Percentiles rank a stretch among this genome's conserved stretches.
These are phyloP conservation scores for Drosophila buzzatii DNA, from an alignment of 2,888 invertebrate genomes.

Conservation along the genomic window DNA sequence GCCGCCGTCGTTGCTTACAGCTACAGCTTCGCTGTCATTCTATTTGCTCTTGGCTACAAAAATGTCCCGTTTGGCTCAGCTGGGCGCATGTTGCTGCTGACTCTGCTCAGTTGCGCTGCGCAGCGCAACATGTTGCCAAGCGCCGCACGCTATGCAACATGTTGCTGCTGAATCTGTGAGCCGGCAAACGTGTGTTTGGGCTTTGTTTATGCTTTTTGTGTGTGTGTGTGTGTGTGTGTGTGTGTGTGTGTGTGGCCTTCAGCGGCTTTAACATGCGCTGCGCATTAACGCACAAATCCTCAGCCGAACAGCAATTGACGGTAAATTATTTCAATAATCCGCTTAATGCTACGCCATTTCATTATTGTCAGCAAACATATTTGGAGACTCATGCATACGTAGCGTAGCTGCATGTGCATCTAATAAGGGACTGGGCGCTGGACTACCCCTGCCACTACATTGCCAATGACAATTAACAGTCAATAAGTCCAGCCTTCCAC, in stretches of 20 bases:
- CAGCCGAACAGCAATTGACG: conserved; percentile 27
- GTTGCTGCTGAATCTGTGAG: conserved; percentile 56
- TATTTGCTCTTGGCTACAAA: conserved; percentile 15
- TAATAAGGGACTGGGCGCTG: conserved; percentile 2
- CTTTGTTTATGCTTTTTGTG: conserved; percentile 15
- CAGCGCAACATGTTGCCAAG: conserved; percentile 61
- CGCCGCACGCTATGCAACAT: conserved; percentile 12
- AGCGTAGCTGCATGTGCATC: background rate
- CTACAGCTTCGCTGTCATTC: conserved; percentile 15
- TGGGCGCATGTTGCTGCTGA: conserved; percentile 29
- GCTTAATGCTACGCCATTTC: conserved; percentile 44
- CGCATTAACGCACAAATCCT: conserved; percentile 22
- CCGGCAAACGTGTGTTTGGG: conserved; percentile 15
- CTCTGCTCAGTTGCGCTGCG: conserved; percentile 24
- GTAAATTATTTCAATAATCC: conserved; percentile 48
- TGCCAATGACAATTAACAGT: conserved; percentile 57
- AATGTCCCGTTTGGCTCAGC: conserved; percentile 32
- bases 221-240: background rate
- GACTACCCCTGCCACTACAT: background rate
- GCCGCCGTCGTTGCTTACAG: conserved; percentile 11
- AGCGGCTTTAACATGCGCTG: conserved; percentile 3
- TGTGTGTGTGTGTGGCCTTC: conserved; percentile 1
- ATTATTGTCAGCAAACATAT: conserved; percentile 39
- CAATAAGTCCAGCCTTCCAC: conserved; percentile 54
- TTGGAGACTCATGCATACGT: conserved; percentile 7